A percentile compares a stretch with the other conserved stretches of the same genome.
Conservation (phyloP, 2,888 invertebrate genomes). For the Sarcophaga variegata region DNA sequence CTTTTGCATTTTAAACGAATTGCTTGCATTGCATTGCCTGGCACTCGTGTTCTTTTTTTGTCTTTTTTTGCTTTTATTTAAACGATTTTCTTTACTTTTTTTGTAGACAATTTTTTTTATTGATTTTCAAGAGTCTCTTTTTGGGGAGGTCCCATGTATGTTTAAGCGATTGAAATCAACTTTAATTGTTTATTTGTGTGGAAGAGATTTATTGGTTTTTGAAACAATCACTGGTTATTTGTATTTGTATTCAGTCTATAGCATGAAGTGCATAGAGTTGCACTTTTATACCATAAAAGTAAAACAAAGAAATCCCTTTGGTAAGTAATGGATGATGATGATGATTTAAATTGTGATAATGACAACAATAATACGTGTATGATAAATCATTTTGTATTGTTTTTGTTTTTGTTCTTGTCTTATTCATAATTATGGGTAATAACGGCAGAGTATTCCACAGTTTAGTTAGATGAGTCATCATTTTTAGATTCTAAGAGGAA, state of each 20-base stretch:
- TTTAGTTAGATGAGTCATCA: background rate
- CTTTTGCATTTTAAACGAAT: constrained; percentile 14
- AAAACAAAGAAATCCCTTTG: background rate
- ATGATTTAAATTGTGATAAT: constrained; percentile 24
- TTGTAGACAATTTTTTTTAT: constrained; percentile 43
- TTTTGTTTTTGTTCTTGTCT: background rate
- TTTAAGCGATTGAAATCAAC: constrained; percentile 55
- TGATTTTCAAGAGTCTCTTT: constrained; percentile 62
- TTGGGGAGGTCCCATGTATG: constrained; percentile 35
- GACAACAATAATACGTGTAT: background rate
- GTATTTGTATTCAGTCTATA: constrained; percentile 8
- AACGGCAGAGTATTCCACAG: background rate
- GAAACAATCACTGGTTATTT: constrained; percentile 36
- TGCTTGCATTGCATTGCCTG: background rate
- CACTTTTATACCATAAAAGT: background rate
- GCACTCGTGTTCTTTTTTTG: background rate
- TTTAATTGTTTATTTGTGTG: constrained; percentile 62
- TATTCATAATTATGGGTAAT: background rate
- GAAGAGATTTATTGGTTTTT: constrained; percentile 56
- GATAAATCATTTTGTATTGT: constrained; percentile 6
- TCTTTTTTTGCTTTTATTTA: constrained; percentile 16
- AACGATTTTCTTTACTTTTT: constrained; percentile 22
- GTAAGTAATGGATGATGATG: background rate
- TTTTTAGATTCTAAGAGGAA: background rate
- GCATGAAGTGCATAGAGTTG: constrained; percentile 23